phyloP scores from a whole-genome alignment of 2,888 invertebrate genomes.

The Perithous albicinctus region DNA sequence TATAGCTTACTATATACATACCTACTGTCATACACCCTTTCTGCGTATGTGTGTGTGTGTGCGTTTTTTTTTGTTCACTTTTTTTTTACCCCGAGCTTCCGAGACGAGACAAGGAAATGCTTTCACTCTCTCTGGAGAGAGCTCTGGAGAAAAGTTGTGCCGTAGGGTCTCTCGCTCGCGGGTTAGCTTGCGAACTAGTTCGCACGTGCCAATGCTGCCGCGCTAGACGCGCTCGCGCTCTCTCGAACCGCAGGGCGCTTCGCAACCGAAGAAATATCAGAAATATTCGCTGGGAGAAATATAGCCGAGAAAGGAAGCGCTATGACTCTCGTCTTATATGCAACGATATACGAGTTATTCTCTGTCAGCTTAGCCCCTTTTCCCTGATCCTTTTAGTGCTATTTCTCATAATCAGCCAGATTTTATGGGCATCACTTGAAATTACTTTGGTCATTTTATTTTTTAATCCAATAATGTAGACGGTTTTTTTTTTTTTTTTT shows the following conservation, averaged over 20 bases:
- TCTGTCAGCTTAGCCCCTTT: neutral
- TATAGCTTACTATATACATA: conserved; percentile 15
- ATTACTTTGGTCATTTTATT: neutral
- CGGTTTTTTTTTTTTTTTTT: no score
- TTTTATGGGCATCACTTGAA: no score
- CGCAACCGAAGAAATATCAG: conserved; percentile 55
- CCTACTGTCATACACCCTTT: neutral
- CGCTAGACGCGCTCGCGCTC: no score
- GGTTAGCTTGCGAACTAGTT: conserved; percentile 32
- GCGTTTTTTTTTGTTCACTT: neutral
- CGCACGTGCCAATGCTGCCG: conserved; percentile 54
- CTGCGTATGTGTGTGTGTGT: neutral
- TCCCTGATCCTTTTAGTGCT: neutral
- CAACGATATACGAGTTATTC: neutral
- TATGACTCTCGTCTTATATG: neutral
- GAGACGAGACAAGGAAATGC: conserved; percentile 66
- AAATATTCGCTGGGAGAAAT: conserved; percentile 51
- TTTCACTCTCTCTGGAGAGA: conserved; percentile 52
- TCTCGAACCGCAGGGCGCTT: conserved; percentile 1
- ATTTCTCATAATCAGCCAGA: neutral
- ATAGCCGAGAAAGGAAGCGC: conserved; percentile 39
- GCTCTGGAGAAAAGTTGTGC: conserved; percentile 58
- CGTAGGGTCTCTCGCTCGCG: conserved; percentile 31
- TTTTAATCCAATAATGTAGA: no score
- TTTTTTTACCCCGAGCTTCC: conserved; percentile 12